Percentiles rank a stretch among this genome's conserved stretches.
These are phyloP conservation scores for Propsilocerus akamusi DNA, from an alignment of 1,140 invertebrate species.

Conservation along the genomic window DNA sequence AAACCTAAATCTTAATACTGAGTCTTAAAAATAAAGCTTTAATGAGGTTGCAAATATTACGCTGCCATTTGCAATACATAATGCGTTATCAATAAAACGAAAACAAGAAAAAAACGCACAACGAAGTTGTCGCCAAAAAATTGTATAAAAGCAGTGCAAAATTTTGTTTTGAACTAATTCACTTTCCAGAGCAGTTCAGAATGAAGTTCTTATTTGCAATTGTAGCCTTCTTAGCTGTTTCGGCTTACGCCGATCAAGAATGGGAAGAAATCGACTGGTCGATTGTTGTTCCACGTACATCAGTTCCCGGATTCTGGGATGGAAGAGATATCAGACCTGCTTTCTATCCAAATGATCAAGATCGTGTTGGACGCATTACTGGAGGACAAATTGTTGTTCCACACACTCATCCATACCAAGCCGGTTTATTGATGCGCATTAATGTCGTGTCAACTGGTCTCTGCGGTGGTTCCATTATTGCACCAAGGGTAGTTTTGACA, in stretches of 20 bases:
- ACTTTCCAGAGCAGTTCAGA: too few relatives aligned
- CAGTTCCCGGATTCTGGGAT: not conserved
- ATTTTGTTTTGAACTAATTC: too few relatives aligned
- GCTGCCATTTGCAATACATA: too few relatives aligned
- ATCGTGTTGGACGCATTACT: constrained; percentile 13
- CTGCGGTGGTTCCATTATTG: constrained; percentile 33
- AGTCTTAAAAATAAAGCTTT: too few relatives aligned
- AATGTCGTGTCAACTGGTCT: constrained; percentile 20
- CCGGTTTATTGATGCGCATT: constrained; percentile 18
- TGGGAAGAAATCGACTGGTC: not conserved
- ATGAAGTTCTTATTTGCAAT: too few relatives aligned
- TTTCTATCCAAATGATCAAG: too few relatives aligned
- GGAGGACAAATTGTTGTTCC: constrained; percentile 12
- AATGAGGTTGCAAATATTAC: too few relatives aligned
- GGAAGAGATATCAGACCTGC: not conserved
- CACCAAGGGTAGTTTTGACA: constrained; percentile 27
- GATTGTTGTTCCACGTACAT: not conserved
- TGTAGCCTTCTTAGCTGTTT: not conserved
- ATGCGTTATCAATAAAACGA: too few relatives aligned
- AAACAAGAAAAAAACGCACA: too few relatives aligned
- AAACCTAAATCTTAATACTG: too few relatives aligned
- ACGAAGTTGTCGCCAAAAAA: too few relatives aligned
- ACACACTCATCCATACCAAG: constrained; percentile 26
- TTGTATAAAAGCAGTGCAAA: too few relatives aligned
- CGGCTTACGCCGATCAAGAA: not conserved